Evolutionary conservation across 2,797 vertebrate genomes (phyloP).

Genomic region (Paramormyrops hopkinsi): DNA sequence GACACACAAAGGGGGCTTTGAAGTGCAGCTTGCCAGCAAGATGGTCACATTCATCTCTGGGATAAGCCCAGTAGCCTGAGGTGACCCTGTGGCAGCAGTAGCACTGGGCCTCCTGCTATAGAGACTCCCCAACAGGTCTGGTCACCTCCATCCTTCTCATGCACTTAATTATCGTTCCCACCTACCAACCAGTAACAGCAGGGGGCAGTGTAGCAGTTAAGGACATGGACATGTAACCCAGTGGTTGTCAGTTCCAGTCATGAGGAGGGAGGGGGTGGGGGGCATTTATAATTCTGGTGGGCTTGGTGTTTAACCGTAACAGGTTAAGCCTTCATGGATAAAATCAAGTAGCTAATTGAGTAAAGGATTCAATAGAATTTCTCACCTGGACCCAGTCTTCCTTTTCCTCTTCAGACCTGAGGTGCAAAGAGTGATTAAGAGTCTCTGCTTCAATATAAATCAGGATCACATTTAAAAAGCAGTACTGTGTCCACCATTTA

Average conservation of each 20-base stretch:
- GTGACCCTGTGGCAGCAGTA: background rate
- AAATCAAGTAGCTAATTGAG: background rate
- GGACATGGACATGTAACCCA: background rate
- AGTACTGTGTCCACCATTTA: background rate
- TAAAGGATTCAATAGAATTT: background rate
- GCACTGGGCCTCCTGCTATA: background rate
- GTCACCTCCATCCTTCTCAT: conserved; percentile 11
- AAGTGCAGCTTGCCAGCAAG: background rate
- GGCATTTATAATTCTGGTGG: background rate
- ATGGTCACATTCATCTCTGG: background rate
- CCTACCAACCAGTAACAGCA: background rate
- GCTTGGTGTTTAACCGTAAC: background rate
- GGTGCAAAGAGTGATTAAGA: conserved; percentile 37
- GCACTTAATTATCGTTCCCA: background rate
- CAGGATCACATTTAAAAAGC: background rate
- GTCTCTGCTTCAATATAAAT: conserved; percentile 15
- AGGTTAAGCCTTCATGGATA: background rate
- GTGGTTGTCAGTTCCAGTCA: background rate
- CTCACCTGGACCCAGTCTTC: conserved; percentile 90
- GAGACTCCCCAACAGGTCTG: background rate
- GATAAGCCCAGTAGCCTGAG: background rate
- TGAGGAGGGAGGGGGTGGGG: background rate
- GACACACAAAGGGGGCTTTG: conserved; percentile 8
- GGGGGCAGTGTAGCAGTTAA: background rate
- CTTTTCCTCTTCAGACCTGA: conserved; percentile 90